Conservation (phyloP, 64 coral and sea anemone species). For the Catalaphyllia jardinei region DNA sequence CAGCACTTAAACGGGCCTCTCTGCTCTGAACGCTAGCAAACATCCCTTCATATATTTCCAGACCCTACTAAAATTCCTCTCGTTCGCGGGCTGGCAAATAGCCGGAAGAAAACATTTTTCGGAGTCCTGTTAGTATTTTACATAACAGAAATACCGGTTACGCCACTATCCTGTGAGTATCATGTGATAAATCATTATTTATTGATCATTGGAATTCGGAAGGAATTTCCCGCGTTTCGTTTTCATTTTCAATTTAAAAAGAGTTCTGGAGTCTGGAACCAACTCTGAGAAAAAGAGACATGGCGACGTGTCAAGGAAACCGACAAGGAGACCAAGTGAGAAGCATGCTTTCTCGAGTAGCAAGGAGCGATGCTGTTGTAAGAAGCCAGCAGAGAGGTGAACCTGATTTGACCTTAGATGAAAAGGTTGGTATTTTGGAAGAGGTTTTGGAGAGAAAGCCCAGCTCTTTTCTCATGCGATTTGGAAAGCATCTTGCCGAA, state of each 20-base stretch:
- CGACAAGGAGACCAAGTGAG: neutral
- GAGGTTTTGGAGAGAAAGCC: conserved; percentile 73
- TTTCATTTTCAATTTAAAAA: neutral
- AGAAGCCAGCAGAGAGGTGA: conserved; percentile 85
- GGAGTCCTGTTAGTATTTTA: neutral
- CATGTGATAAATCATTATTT: conserved; percentile 41
- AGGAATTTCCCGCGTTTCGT: conserved; percentile 6
- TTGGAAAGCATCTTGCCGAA: conserved; percentile 68
- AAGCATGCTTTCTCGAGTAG: conserved; percentile 62
- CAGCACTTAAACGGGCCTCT: too few relatives aligned
- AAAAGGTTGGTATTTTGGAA: conserved; percentile 74
- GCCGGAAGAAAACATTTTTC: neutral
- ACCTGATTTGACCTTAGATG: conserved; percentile 71
- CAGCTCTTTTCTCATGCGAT: conserved; percentile 73
- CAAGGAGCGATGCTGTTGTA: conserved; percentile 58
- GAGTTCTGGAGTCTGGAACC: neutral
- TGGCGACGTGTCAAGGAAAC: conserved; percentile 30
- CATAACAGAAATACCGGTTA: conserved; percentile 4
- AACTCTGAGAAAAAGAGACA: neutral
- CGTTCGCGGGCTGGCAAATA: neutral
- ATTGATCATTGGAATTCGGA: conserved; percentile 34
- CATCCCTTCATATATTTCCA: neutral
- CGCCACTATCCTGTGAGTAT: conserved; percentile 33
- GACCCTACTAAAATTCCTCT: neutral
- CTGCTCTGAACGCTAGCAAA: too few relatives aligned